These are phyloP conservation scores for Magallana nippona DNA, from an alignment of 2,888 invertebrate species.

Conservation along the genomic window DNA sequence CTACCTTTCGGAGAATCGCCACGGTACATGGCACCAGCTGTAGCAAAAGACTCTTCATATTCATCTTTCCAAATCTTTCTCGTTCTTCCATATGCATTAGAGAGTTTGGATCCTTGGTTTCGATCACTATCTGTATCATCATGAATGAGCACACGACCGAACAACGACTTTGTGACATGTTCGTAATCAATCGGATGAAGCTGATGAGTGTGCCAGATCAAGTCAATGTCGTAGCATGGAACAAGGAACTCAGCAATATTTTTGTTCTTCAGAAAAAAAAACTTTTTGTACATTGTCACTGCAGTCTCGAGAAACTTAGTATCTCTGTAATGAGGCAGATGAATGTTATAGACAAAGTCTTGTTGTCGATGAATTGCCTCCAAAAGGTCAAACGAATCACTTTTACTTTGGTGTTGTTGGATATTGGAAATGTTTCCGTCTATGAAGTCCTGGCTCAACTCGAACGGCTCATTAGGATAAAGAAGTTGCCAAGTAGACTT, in stretches of 20 bases:
- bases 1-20: conserved; percentile 77
- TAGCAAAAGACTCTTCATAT: conserved; percentile 79
- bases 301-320: conserved; percentile 78
- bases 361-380: conserved; percentile 79
- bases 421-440: conserved; percentile 31
- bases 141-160: conserved; percentile 79
- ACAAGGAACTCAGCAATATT: conserved; percentile 80
- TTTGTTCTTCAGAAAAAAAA: conserved; percentile 78
- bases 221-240: conserved; percentile 81
- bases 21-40: conserved; percentile 81
- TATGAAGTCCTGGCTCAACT: conserved; percentile 49
- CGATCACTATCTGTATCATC: conserved; percentile 81
- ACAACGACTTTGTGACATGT: conserved; percentile 68
- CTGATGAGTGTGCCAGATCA: conserved; percentile 82
- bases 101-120: conserved; percentile 78
- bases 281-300: conserved; percentile 78
- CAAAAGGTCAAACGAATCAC: conserved; percentile 78
- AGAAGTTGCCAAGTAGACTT: conserved; percentile 64
- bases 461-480: conserved; percentile 69
- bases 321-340: conserved; percentile 81
- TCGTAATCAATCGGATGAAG: conserved; percentile 76
- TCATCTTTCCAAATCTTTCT: conserved; percentile 79
- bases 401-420: conserved; percentile 40
- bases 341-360: conserved; percentile 81
- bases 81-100: conserved; percentile 78